Evolutionary conservation across 2,888 invertebrate genomes (phyloP).

Genomic region (Mallateleia sp.): DNA sequence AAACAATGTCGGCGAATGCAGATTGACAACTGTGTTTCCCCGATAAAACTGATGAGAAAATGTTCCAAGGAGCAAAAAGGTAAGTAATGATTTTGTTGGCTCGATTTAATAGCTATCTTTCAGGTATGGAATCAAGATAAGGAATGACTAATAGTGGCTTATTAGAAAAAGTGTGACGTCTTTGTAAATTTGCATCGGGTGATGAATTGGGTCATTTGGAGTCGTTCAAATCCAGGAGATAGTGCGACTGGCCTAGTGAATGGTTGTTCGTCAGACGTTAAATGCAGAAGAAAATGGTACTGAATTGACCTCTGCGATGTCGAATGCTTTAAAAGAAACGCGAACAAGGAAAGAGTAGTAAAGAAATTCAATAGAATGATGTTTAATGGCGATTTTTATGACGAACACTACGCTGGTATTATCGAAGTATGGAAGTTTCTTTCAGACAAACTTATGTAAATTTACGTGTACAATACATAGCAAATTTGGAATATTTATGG

Average conservation of each 20-base stretch:
- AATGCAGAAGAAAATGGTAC: slow-evolving; percentile 10
- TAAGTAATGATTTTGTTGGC: slow-evolving; percentile 38
- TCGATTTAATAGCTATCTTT: slow-evolving; percentile 20
- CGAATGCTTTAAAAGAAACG: slow-evolving; percentile 12
- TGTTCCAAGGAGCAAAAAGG: slow-evolving; percentile 2
- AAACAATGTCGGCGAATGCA: slow-evolving; percentile 46
- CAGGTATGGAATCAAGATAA: slow-evolving; percentile 13
- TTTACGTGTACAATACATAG: too few relatives aligned
- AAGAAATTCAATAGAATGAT: neutral
- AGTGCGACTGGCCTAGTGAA: slow-evolving; percentile 15
- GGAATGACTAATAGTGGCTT: neutral
- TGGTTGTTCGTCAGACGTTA: neutral
- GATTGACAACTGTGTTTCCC: slow-evolving; percentile 63
- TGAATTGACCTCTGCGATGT: slow-evolving; percentile 28
- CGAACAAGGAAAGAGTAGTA: neutral
- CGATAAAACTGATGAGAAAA: slow-evolving; percentile 42
- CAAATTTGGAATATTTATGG: too few relatives aligned
- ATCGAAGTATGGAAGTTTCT: neutral
- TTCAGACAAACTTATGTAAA: neutral
- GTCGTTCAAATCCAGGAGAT: slow-evolving; percentile 17
- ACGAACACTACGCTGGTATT: neutral
- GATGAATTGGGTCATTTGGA: slow-evolving; percentile 41
- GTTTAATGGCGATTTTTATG: neutral
- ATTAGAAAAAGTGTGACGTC: slow-evolving; percentile 27
- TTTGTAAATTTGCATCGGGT: neutral